phyloP scores from a whole-genome alignment of 1,140 invertebrate species.

The Camponotus pennsylvanicus region DNA sequence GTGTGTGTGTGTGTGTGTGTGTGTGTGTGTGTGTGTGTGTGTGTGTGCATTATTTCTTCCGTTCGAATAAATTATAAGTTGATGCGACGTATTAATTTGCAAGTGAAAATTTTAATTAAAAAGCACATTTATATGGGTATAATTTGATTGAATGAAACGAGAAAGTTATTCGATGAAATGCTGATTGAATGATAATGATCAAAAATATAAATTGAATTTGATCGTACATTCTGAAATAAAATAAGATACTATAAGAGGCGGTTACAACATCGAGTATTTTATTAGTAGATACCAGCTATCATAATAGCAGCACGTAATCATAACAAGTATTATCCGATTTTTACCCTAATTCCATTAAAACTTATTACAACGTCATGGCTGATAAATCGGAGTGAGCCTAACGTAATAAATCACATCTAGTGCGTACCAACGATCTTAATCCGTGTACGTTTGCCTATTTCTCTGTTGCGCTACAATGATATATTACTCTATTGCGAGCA shows the following conservation, averaged over 20 bases:
- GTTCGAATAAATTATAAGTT: not conserved
- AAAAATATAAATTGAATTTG: slow-evolving; percentile 23
- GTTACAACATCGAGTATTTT: slow-evolving; percentile 33
- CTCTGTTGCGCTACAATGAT: slow-evolving; percentile 53
- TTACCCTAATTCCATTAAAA: slow-evolving; percentile 46
- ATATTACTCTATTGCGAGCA: slow-evolving; percentile 39
- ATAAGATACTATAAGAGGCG: not conserved
- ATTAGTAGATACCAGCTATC: not conserved
- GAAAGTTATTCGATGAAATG: slow-evolving; percentile 8
- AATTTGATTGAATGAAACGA: not conserved
- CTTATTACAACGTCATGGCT: slow-evolving; percentile 46
- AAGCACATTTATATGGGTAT: not conserved
- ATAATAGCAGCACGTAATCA: slow-evolving; percentile 1
- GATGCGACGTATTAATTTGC: not conserved
- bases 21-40: not conserved
- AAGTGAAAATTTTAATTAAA: slow-evolving; percentile 3
- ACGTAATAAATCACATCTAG: slow-evolving; percentile 66
- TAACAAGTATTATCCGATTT: slow-evolving; percentile 35
- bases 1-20: not conserved
- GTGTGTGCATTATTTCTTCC: too few species aligned
- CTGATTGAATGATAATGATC: slow-evolving; percentile 47
- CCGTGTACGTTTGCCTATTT: slow-evolving; percentile 54
- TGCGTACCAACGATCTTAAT: slow-evolving; percentile 66
- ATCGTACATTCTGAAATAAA: slow-evolving; percentile 7
- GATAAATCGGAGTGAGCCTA: slow-evolving; percentile 59